Conservation (phyloP, 1,140 invertebrate genomes). For the Trichomalopsis sarcophagae region DNA sequence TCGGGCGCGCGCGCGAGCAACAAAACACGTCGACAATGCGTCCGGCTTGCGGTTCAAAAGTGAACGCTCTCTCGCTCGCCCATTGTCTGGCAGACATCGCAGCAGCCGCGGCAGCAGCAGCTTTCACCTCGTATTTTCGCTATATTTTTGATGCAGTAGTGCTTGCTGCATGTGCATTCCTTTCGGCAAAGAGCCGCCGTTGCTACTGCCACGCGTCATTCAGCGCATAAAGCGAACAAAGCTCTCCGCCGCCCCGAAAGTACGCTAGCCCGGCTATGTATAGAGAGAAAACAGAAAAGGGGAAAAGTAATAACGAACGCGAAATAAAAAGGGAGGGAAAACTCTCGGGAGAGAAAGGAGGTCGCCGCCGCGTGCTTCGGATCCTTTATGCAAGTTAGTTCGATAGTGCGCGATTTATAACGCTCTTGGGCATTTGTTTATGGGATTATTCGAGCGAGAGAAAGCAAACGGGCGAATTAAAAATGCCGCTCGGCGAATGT, state of each 20-base stretch:
- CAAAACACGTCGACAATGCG: slow-evolving; percentile 29
- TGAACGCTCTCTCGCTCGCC: slow-evolving; percentile 11
- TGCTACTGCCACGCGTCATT: slow-evolving; percentile 8
- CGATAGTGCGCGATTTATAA: background rate
- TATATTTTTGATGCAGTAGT: slow-evolving; percentile 33
- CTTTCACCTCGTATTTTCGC: slow-evolving; percentile 46
- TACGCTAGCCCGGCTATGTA: background rate
- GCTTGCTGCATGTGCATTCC: slow-evolving; percentile 9
- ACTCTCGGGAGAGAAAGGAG: background rate
- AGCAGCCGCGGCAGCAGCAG: background rate
- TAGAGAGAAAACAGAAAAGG: slow-evolving; percentile 12
- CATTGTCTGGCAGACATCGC: slow-evolving; percentile 34
- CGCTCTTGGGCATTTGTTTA: background rate
- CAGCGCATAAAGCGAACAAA: slow-evolving; percentile 35
- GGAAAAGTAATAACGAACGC: slow-evolving; percentile 5
- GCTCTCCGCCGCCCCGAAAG: background rate
- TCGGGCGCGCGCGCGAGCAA: background rate
- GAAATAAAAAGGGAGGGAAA: background rate
- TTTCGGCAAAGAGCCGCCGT: slow-evolving; percentile 11
- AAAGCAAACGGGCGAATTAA: background rate
- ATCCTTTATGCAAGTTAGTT: no score
- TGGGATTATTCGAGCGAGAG: background rate
- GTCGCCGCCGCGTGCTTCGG: no score
- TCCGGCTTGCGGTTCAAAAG: slow-evolving; percentile 19
- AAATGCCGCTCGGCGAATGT: slow-evolving; percentile 10